These are phyloP conservation scores for Falcunculus frontatus DNA, from an alignment of 2,113 vertebrate genomes.

Conservation along the genomic window DNA sequence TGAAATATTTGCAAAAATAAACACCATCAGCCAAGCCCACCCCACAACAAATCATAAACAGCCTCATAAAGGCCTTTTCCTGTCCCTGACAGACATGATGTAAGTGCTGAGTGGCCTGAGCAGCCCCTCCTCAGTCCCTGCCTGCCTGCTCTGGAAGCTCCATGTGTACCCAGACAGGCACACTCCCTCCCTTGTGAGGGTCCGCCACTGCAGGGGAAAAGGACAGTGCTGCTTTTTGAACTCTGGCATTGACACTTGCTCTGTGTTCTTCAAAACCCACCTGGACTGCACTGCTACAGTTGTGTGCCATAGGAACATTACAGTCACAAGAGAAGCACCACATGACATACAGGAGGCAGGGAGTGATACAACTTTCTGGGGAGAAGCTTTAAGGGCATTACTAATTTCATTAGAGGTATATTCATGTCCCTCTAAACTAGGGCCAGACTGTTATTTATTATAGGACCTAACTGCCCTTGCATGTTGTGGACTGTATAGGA, in stretches of 20 bases:
- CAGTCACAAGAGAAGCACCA: not conserved
- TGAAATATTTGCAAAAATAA: not conserved
- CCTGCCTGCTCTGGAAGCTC: not conserved
- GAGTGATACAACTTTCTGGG: not conserved
- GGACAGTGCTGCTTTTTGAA: not conserved
- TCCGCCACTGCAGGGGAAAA: not conserved
- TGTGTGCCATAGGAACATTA: not conserved
- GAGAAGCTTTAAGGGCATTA: not conserved
- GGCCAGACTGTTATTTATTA: not conserved
- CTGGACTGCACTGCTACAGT: not conserved
- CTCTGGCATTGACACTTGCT: not conserved
- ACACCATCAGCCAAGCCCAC: not conserved
- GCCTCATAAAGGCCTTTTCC: constrained; percentile 9
- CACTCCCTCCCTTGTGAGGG: not conserved
- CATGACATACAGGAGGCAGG: not conserved
- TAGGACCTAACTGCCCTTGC: not conserved
- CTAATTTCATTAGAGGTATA: not conserved
- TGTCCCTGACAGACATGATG: not conserved
- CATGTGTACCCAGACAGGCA: not conserved
- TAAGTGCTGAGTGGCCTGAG: not conserved
- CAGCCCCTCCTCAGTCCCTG: not conserved
- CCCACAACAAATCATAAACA: not conserved
- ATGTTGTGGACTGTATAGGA: not conserved
- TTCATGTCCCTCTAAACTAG: not conserved
- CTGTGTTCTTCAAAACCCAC: not conserved